Conservation (phyloP, 2,113 vertebrate genomes). For the Macroglossus sobrinus region DNA sequence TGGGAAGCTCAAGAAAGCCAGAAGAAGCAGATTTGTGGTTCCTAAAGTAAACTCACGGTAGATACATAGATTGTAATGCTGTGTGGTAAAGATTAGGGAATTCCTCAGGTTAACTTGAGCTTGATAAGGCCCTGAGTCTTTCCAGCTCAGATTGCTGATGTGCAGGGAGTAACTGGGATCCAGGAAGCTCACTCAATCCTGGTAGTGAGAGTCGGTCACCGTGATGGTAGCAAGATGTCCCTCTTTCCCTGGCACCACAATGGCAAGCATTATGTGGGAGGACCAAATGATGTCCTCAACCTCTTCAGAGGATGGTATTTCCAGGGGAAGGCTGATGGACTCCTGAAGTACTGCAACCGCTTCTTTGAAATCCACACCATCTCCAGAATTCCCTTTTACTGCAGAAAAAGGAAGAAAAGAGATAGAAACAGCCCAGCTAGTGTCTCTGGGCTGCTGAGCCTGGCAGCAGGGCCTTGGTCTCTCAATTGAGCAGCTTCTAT, state of each 20-base stretch:
- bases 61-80: background rate
- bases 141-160: constrained; percentile 54
- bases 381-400: constrained; percentile 57
- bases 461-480: rapidly evolving
- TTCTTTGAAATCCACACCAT: background rate
- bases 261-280: background rate
- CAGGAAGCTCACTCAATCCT: background rate
- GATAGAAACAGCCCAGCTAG: background rate
- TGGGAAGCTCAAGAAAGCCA: background rate
- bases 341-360: constrained; percentile 4
- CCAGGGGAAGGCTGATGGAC: constrained; percentile 18
- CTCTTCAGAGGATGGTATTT: constrained; percentile 12
- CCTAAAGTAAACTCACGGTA: constrained; percentile 49
- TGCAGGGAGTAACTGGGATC: constrained; percentile 22
- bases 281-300: constrained; percentile 47
- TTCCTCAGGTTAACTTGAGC: constrained; percentile 26
- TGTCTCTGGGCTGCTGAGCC: background rate
- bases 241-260: background rate
- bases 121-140: constrained; percentile 23
- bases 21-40: background rate
- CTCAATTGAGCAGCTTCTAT: background rate
- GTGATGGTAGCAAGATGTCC: rapidly evolving
- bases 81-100: background rate
- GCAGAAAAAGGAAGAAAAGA: background rate
- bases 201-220: background rate